Conservation (phyloP, 2,797 vertebrate genomes). For the Lophius americanus region DNA sequence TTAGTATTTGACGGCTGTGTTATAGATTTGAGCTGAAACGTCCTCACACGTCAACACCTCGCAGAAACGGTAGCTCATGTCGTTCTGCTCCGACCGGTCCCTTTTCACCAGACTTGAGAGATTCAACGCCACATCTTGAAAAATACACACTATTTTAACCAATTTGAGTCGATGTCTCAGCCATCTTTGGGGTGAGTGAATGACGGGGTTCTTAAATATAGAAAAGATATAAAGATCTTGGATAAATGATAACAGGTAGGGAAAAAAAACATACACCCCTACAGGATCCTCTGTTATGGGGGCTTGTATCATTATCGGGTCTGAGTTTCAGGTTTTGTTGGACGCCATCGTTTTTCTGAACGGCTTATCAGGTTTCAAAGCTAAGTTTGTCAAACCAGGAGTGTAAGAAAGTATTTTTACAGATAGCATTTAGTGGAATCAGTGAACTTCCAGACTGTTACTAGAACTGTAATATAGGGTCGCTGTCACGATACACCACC, state of each 20-base stretch:
- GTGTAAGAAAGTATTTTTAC: no score
- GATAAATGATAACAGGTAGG: slow-evolving; percentile 29
- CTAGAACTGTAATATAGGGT: no score
- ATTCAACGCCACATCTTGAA: slow-evolving; percentile 34
- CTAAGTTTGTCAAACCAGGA: not conserved
- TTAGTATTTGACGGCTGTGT: not conserved
- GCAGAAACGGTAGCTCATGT: slow-evolving; percentile 32
- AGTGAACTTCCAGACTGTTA: no score
- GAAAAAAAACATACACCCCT: slow-evolving; percentile 1
- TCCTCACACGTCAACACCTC: slow-evolving; percentile 10
- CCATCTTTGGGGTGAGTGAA: slow-evolving; percentile 33
- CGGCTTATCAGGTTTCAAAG: not conserved
- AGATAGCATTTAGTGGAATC: no score
- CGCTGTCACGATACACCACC: no score
- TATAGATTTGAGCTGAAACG: slow-evolving; percentile 3
- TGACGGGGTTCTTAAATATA: slow-evolving; percentile 14
- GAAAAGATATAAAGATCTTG: slow-evolving; percentile 17
- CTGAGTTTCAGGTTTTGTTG: not conserved
- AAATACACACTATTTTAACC: slow-evolving; percentile 50
- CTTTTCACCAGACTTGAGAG: slow-evolving; percentile 26
- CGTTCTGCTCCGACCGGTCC: slow-evolving; percentile 18
- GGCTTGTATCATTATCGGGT: slow-evolving; percentile 5
- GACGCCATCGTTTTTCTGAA: slow-evolving; percentile 12
- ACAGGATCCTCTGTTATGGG: slow-evolving; percentile 25
- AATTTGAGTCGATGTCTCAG: slow-evolving; percentile 42